Evolutionary conservation across 2,797 vertebrate species (phyloP).

Genomic region (Neostethus bicornis): DNA sequence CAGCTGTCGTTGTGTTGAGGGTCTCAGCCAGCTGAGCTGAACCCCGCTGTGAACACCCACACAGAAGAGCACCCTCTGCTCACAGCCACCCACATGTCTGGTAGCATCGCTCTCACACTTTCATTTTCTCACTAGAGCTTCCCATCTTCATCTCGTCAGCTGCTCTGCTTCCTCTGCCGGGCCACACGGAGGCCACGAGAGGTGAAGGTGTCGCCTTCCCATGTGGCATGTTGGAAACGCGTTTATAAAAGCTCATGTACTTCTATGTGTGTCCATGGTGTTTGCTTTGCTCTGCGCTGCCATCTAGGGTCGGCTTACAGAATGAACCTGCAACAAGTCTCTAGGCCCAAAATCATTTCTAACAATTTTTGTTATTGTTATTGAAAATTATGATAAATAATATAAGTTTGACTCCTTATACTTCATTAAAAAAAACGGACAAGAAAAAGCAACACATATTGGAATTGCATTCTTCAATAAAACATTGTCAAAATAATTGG

Average conservation of each 20-base stretch:
- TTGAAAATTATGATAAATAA: no score
- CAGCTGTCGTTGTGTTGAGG: slow-evolving; percentile 32
- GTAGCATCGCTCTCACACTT: slow-evolving; percentile 14
- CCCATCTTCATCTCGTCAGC: slow-evolving; percentile 27
- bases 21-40: slow-evolving; percentile 10
- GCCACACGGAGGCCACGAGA: slow-evolving; percentile 6
- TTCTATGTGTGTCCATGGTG: slow-evolving; percentile 1
- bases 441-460: no score
- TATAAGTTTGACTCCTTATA: no score
- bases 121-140: slow-evolving; percentile 24
- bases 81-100: slow-evolving; percentile 31
- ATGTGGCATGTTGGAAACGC: slow-evolving; percentile 10
- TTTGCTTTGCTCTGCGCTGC: slow-evolving; percentile 41
- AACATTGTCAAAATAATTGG: no score
- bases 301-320: slow-evolving; percentile 31
- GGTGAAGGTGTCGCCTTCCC: slow-evolving; percentile 9
- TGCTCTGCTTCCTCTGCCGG: not conserved
- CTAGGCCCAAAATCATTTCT: no score
- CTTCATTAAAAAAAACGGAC: no score
- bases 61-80: slow-evolving; percentile 30
- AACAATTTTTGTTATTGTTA: no score
- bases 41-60: slow-evolving; percentile 26
- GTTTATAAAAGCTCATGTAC: slow-evolving; percentile 9
- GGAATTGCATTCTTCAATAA: no score
- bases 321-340: not conserved